Evolutionary conservation across 1,140 invertebrate genomes (phyloP).

Genomic region (Anoplolepis gracilipes): DNA sequence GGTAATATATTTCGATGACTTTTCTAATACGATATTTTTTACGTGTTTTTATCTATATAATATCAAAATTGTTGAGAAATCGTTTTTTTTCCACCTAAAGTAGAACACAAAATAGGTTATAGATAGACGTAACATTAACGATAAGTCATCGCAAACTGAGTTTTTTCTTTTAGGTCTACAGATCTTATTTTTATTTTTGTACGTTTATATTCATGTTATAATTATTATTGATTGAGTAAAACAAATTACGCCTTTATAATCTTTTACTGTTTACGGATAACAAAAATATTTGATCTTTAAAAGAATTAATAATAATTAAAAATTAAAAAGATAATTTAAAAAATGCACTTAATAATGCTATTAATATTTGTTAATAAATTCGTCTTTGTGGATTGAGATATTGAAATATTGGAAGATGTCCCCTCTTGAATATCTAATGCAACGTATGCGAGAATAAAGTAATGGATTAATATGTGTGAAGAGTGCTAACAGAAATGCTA

Average conservation of each 20-base stretch:
- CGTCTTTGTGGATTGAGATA: neutral
- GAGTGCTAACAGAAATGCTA: constrained; percentile 36
- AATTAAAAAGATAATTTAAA: too few relatives aligned
- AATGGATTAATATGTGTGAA: neutral
- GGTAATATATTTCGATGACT: constrained; percentile 35
- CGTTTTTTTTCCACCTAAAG: neutral
- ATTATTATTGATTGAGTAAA: neutral
- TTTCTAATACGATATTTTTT: neutral
- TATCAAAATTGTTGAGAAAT: neutral
- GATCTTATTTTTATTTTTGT: neutral
- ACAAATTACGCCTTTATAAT: neutral
- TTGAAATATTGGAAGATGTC: constrained; percentile 16
- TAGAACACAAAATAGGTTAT: neutral
- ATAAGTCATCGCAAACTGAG: neutral
- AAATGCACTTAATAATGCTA: neutral
- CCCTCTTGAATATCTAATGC: neutral
- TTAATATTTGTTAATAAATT: neutral
- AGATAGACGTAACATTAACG: neutral
- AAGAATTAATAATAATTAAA: neutral
- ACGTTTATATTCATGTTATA: neutral
- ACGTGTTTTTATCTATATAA: neutral
- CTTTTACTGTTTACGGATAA: neutral
- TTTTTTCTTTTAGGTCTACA: neutral
- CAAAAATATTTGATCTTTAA: neutral
- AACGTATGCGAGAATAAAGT: neutral